Conservation (phyloP, 92 coral and sea anemone genomes). For the Epizoanthus stellaris region DNA sequence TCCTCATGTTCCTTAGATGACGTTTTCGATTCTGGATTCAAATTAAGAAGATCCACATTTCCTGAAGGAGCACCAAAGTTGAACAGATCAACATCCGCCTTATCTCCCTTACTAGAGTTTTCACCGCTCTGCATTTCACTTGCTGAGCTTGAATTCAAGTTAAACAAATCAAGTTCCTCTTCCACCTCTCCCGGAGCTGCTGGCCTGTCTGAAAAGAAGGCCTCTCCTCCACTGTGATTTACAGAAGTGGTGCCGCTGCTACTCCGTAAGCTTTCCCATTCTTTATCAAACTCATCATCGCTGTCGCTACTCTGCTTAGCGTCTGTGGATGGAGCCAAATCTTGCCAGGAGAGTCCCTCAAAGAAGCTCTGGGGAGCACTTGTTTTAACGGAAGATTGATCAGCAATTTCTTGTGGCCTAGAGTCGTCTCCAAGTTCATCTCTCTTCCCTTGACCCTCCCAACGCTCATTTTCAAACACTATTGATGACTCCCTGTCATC, state of each 20-base stretch:
- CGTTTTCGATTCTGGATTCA: neutral
- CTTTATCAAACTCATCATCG: slow-evolving; percentile 79
- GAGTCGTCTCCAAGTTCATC: slow-evolving; percentile 28
- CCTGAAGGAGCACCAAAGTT: slow-evolving; percentile 43
- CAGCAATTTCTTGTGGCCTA: neutral
- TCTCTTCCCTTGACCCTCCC: slow-evolving; percentile 26
- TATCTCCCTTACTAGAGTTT: neutral
- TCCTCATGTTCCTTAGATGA: slow-evolving; percentile 41
- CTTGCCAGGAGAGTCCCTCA: slow-evolving; percentile 32
- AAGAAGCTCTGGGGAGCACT: slow-evolving; percentile 13
- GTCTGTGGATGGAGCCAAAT: slow-evolving; percentile 12
- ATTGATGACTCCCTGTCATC: slow-evolving; percentile 89
- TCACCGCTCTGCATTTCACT: slow-evolving; percentile 5
- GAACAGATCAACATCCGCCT: slow-evolving; percentile 46
- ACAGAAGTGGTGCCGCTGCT: slow-evolving; percentile 10
- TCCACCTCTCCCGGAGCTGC: slow-evolving; percentile 25
- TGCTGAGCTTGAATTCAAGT: slow-evolving; percentile 46
- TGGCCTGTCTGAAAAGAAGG: slow-evolving; percentile 76
- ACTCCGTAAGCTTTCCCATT: slow-evolving; percentile 60
- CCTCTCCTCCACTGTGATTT: slow-evolving; percentile 49
- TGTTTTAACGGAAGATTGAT: neutral
- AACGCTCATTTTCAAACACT: slow-evolving; percentile 63
- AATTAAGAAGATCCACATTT: slow-evolving; percentile 28
- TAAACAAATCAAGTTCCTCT: slow-evolving; percentile 71
- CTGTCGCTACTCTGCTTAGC: slow-evolving; percentile 58